A percentile compares a stretch with the other conserved stretches of the same genome.
Evolutionary conservation across 2,797 vertebrate genomes (phyloP).

Genomic region (Cyprinella venusta): DNA sequence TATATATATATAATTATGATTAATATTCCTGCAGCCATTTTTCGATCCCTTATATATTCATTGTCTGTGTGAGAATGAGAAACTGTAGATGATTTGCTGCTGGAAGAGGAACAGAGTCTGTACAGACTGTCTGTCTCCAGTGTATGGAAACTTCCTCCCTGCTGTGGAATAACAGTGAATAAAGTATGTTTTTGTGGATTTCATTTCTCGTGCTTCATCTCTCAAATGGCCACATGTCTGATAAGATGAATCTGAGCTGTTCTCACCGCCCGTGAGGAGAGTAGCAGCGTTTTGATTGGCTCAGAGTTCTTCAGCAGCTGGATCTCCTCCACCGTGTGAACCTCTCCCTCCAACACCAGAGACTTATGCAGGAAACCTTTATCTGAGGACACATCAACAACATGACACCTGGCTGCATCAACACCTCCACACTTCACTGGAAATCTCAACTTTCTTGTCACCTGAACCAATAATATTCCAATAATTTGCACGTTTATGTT

Average conservation of each 20-base stretch:
- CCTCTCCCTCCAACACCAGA: conserved; percentile 81
- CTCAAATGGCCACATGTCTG: not conserved
- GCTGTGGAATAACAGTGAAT: conserved; percentile 26
- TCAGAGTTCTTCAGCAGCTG: conserved; percentile 86
- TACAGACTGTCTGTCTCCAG: conserved; percentile 51
- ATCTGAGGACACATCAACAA: conserved; percentile 74
- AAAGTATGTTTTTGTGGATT: not conserved
- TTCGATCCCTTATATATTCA: too few species aligned
- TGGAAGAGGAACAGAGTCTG: conserved; percentile 30
- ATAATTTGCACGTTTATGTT: not conserved
- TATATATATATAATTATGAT: not conserved
- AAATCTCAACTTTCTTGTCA: not conserved
- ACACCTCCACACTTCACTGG: not conserved
- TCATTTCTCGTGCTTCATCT: not conserved
- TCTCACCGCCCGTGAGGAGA: conserved; percentile 84
- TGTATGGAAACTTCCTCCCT: conserved; percentile 42
- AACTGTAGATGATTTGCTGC: not conserved
- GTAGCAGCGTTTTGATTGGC: conserved; percentile 86
- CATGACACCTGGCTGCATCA: not conserved
- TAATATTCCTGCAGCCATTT: too few species aligned
- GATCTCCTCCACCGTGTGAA: conserved; percentile 92
- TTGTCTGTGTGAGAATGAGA: not conserved
- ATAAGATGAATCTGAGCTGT: not conserved
- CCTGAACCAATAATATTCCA: not conserved
- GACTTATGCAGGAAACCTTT: conserved; percentile 91